Base-by-base conservation (phyloP, 2,797 vertebrate genomes). In the Nyctibius grandis region DNA sequence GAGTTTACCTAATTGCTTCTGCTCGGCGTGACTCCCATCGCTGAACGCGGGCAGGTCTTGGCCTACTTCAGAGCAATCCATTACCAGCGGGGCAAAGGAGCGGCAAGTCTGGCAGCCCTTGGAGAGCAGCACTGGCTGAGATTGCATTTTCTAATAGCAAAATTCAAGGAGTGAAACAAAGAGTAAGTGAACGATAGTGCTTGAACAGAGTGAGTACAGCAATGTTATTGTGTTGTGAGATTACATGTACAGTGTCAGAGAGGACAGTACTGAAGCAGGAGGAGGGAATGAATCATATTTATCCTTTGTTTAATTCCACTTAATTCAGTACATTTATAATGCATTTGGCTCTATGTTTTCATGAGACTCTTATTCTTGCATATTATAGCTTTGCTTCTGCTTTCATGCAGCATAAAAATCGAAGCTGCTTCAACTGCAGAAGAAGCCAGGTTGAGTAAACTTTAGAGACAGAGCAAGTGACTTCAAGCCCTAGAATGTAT, bases 291-390 rank as follows among this genome's bases (percentile, higher is more conserved):
- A 86, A 40, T 42, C 28, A 2, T 93, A 85, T 89, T 95, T 93
- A 92, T 81, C 73, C 48, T 83, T 80, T 82, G 42, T 61, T 83
- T 94, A 93, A 93, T 94, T 93, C 88, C 57, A 73, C 61, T 94
- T 91, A 96, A 95, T 95, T 93, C 64, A 9, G 48, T 82, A 18
- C 15, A 0, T 69, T 92, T 92, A 48, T 53, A 91, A 85, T 64
- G 72, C 78, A 77, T 85, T 92, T 93, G 78, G 81, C 70, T 77
- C 72, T 68, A 1, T 50, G 68, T 68, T 79, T 96, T 92, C 75
- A 76, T 42, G n/a, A 90, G 91, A 91, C 33, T 59, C 42, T 82
- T 80, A 47, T 63, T 83, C 88, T 95, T 75, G 65, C 31, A 42
- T 61, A 48, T 44, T 75, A 77, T 9, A 45, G 68, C 67, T 88